Percentiles rank a stretch among this genome's conserved stretches.
Conservation (phyloP, 2,888 invertebrate genomes). For the Spodoptera littoralis region DNA sequence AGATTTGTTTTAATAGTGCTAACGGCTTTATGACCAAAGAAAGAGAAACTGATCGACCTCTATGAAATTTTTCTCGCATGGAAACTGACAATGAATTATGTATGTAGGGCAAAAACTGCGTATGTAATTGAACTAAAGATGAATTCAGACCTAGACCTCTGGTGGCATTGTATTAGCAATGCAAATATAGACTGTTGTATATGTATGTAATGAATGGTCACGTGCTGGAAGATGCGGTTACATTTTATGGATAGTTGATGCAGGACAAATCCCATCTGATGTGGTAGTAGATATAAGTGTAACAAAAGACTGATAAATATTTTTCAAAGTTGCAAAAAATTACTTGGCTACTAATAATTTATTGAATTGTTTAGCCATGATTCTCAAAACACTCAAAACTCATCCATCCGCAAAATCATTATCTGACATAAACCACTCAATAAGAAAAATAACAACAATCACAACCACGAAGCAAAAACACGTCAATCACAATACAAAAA, state of each 20-base stretch:
- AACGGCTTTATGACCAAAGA: too few species aligned
- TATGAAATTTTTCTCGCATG: not conserved
- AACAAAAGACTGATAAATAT: not conserved
- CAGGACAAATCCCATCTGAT: too few species aligned
- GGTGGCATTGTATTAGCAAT: slow-evolving; percentile 5
- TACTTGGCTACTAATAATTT: not conserved
- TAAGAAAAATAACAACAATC: not conserved
- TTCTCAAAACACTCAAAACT: not conserved
- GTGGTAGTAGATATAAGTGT: not conserved
- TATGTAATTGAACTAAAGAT: slow-evolving; percentile 4
- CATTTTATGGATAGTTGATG: too few species aligned
- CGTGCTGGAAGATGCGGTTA: not conserved
- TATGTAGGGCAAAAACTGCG: slow-evolving; percentile 6
- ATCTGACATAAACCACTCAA: not conserved
- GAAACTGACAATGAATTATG: slow-evolving; percentile 16
- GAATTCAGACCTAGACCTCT: slow-evolving; percentile 22
- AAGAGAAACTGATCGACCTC: too few species aligned
- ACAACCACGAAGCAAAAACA: slow-evolving; percentile 3
- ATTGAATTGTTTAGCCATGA: not conserved
- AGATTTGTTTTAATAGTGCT: too few species aligned
- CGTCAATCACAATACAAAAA: slow-evolving; percentile 17
- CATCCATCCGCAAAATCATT: too few species aligned
- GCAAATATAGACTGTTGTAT: not conserved
- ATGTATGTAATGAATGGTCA: not conserved
- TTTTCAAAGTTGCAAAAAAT: not conserved